phyloP scores from a whole-genome alignment of 2,797 vertebrate genomes.

The Chelonia mydas region DNA sequence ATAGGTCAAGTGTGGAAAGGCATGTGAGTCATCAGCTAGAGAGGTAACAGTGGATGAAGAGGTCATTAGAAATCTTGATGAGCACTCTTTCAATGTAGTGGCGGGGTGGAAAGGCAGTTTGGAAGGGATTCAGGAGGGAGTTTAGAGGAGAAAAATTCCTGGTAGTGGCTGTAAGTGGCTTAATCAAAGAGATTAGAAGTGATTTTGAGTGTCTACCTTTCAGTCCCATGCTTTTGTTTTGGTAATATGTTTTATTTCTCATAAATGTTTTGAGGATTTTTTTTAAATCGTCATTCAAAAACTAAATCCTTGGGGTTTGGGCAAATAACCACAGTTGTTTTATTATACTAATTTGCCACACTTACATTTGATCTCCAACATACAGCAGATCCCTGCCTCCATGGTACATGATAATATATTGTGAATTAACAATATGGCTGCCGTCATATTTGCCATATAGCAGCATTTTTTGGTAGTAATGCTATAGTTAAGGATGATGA shows the following conservation, averaged over 20 bases:
- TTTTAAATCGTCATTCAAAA: background rate
- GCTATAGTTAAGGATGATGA: background rate
- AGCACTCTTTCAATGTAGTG: background rate
- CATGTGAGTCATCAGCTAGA: background rate
- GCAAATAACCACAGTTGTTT: background rate
- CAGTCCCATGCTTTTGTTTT: background rate
- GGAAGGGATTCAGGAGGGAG: background rate
- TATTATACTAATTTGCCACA: background rate
- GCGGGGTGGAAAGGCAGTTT: background rate
- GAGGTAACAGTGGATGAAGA: background rate
- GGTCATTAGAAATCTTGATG: background rate
- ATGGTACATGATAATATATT: background rate
- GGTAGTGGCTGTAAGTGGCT: too few species aligned
- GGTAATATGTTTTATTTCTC: background rate
- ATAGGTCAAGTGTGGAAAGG: background rate
- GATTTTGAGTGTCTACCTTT: background rate
- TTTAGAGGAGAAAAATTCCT: background rate
- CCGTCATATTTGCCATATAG: background rate
- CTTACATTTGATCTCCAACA: background rate
- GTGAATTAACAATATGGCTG: background rate
- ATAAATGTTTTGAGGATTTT: background rate
- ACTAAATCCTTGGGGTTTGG: background rate
- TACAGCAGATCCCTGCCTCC: background rate
- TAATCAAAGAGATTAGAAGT: background rate
- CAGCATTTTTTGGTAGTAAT: background rate